Base-by-base conservation (phyloP, 2,113 vertebrate species). In the Hypocryptadius cinnamomeus region DNA sequence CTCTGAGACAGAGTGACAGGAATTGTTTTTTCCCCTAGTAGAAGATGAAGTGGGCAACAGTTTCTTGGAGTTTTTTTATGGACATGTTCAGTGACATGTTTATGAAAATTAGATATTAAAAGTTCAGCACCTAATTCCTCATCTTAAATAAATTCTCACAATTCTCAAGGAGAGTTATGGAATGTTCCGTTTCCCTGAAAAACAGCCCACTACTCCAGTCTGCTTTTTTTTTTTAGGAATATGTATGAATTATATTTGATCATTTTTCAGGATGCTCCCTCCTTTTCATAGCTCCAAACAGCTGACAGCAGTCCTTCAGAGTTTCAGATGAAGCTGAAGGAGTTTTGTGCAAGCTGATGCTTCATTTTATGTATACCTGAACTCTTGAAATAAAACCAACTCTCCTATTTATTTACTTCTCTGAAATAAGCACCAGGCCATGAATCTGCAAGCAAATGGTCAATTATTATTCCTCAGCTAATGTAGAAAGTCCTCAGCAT, bases 391-490 rank as follows among this genome's bases (percentile, higher is more conserved):
- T 51, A 53, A 82, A 56, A 35, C 1, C 1, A 12, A 47, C 42
- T 63, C 24, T 80, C n/a, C 12, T 64, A 42, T 93, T 74, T 79
- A 35, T 80, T 93, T 91, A 73, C 79, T 89, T 84, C 59, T 92
- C 85, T 63, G 39, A 92, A 95, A 92, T 61, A 87, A 85, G 39
- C 83, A 70, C 18, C 9, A 74, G 37, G 60, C 73, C 65, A 92
- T 50, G 30, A 48, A 89, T 85, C 25, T 90, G 56, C 9, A 95
- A 95, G 50, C 39, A 95, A 93, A 60, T 33, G 33, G 80, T 83
- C 92, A 96, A 79, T 31, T 92, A 53, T 64, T 91, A 35, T 94
- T 93, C 73, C 53, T 79, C 79, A 85, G n/a, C 50, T 95, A 95
- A 94, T n/a, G 6, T 0, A 50, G 85, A 50, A 94, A 94, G 56